These are phyloP conservation scores for Steinernema hermaphroditum DNA, from an alignment of 2,888 invertebrate genomes.

Conservation along the genomic window DNA sequence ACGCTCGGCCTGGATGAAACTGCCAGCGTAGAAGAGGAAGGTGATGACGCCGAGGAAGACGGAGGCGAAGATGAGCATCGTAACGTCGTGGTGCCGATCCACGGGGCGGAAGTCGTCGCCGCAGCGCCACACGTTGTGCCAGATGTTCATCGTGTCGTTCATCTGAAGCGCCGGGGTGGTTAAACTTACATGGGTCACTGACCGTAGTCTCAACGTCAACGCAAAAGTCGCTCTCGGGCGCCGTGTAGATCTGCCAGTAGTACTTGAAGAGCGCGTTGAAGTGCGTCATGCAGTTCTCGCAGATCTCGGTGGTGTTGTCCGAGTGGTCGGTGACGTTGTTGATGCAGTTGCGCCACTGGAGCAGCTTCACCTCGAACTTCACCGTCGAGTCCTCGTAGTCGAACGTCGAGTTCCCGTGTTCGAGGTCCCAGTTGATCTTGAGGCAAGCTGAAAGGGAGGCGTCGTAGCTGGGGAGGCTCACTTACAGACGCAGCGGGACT, in stretches of 20 bases:
- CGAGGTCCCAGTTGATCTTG: slow-evolving; percentile 51
- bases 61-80: slow-evolving; percentile 39
- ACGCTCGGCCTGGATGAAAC: slow-evolving; percentile 62
- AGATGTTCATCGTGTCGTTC: slow-evolving; percentile 65
- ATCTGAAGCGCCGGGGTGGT: slow-evolving; percentile 43
- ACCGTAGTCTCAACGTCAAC: slow-evolving; percentile 64
- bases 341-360: slow-evolving; percentile 59
- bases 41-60: slow-evolving; percentile 54
- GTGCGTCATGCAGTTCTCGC: slow-evolving; percentile 46
- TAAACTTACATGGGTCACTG: background rate
- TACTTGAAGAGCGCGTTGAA: slow-evolving; percentile 56
- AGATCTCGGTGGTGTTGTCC: slow-evolving; percentile 45
- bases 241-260: slow-evolving; percentile 64
- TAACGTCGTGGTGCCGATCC: slow-evolving; percentile 42
- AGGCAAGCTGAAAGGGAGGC: slow-evolving; percentile 48
- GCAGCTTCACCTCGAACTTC: slow-evolving; percentile 46
- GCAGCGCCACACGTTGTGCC: slow-evolving; percentile 63
- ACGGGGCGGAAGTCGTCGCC: slow-evolving; percentile 49
- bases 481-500: slow-evolving; percentile 62
- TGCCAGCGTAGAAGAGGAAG: slow-evolving; percentile 60
- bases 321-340: slow-evolving; percentile 47
- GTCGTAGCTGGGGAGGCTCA: background rate
- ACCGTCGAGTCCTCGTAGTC: slow-evolving; percentile 52
- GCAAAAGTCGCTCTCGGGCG: slow-evolving; percentile 60
- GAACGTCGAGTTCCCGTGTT: slow-evolving; percentile 43